These are phyloP conservation scores for Trididemnum clinides DNA, from an alignment of 23 tunicate genomes.

Conservation along the genomic window DNA sequence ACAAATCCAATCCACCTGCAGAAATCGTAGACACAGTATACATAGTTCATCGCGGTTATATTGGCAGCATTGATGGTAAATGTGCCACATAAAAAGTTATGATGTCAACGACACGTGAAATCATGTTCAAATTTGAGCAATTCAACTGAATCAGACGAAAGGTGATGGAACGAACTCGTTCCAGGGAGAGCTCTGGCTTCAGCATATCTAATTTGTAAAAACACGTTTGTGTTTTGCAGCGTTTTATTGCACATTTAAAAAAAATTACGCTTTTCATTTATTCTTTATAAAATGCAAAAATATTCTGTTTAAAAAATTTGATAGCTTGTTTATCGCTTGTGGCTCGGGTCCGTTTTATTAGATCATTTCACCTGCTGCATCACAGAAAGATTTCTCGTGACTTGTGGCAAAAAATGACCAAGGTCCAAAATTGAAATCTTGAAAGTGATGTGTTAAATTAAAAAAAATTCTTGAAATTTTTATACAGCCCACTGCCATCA, in stretches of 20 bases:
- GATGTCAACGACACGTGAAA: too few relatives aligned
- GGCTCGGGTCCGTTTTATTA: conserved; percentile 11
- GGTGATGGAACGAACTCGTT: conserved; percentile 20
- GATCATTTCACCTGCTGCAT: conserved; percentile 25
- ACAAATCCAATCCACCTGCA: conserved; percentile 32
- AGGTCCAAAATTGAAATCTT: conserved; percentile 16
- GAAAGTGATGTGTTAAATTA: conserved; percentile 13
- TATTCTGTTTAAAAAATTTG: conserved; percentile 22
- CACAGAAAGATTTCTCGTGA: conserved; percentile 47
- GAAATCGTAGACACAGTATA: conserved; percentile 16
- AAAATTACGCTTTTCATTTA: background rate
- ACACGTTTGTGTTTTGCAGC: background rate
- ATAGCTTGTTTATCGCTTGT: background rate
- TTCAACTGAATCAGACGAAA: conserved; percentile 13
- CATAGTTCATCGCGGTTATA: conserved; percentile 8
- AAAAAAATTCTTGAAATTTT: conserved; percentile 35
- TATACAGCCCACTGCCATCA: conserved; percentile 30
- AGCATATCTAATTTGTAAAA: conserved; percentile 16
- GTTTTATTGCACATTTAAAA: background rate
- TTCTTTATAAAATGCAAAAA: conserved; percentile 6
- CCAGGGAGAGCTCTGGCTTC: too few relatives aligned
- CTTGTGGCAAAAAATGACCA: conserved; percentile 56
- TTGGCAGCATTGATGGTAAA: background rate
- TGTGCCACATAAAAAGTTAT: background rate
- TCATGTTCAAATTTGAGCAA: conserved; percentile 14